These are phyloP conservation scores for Gymnocheta viridis DNA, from an alignment of 2,888 invertebrate genomes.

Conservation along the genomic window DNA sequence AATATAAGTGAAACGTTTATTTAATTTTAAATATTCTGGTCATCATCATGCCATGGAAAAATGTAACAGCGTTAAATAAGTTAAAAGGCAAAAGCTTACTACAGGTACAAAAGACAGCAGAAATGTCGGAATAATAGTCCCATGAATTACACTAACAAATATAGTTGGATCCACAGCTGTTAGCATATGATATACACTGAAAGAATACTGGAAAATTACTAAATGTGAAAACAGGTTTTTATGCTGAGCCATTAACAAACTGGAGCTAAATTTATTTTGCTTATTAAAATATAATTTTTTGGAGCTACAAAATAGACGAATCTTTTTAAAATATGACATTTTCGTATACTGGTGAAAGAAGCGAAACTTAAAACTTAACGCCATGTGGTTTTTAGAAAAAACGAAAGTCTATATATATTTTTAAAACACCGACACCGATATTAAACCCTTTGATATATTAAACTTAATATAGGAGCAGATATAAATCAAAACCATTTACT, in stretches of 20 bases:
- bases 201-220: background rate
- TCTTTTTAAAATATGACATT: too few species aligned
- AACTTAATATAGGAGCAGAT: too few species aligned
- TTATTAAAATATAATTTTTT: too few species aligned
- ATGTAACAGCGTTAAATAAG: background rate
- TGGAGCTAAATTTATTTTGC: too few species aligned
- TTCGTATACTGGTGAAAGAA: too few species aligned
- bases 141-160: background rate
- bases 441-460: too few species aligned
- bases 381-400: too few species aligned
- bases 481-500: too few species aligned
- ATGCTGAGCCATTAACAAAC: background rate
- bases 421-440: too few species aligned
- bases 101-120: background rate
- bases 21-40: conserved; percentile 8
- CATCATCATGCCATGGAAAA: background rate
- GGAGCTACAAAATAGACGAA: too few species aligned
- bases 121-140: background rate
- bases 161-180: background rate
- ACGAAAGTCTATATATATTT: too few species aligned
- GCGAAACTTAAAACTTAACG: too few species aligned
- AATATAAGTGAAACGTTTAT: background rate
- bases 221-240: background rate
- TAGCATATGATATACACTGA: background rate
- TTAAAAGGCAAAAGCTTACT: background rate